These are phyloP conservation scores for Latheticus oryzae DNA, from an alignment of 2,888 invertebrate species.

Conservation along the genomic window DNA sequence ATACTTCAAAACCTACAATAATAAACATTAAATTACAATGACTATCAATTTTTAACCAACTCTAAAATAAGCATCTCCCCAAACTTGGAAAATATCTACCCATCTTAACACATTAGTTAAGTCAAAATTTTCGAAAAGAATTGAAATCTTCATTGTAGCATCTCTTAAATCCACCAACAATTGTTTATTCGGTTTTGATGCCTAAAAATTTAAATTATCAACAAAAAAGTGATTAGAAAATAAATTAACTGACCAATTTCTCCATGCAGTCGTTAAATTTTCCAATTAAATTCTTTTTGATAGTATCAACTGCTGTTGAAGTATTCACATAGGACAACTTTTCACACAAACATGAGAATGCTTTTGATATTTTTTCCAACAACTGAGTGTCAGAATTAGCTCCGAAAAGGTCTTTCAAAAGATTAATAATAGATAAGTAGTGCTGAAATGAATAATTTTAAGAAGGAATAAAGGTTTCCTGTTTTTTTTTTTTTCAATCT, in stretches of 20 bases:
- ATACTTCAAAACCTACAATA: constrained; percentile 10
- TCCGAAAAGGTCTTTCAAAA: constrained; percentile 7
- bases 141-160: constrained; percentile 4
- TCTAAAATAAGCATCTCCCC: constrained; percentile 1
- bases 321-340: background rate
- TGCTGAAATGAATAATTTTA: too few species aligned
- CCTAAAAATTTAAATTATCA: background rate
- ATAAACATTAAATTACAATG: background rate
- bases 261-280: background rate
- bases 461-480: too few species aligned
- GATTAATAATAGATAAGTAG: background rate
- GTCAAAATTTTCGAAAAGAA: constrained; percentile 12
- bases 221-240: too few species aligned
- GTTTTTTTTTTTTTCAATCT: too few species aligned
- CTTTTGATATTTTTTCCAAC: background rate
- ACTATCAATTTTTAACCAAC: constrained; percentile 3
- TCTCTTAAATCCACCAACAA: background rate
- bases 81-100: constrained; percentile 18
- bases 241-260: constrained; percentile 11
- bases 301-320: constrained; percentile 1
- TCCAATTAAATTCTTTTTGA: constrained; percentile 1
- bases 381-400: background rate
- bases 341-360: constrained; percentile 3
- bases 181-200: background rate
- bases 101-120: constrained; percentile 1